Base-by-base conservation (phyloP, 2,797 vertebrate genomes). In the Danio albolineatus region DNA sequence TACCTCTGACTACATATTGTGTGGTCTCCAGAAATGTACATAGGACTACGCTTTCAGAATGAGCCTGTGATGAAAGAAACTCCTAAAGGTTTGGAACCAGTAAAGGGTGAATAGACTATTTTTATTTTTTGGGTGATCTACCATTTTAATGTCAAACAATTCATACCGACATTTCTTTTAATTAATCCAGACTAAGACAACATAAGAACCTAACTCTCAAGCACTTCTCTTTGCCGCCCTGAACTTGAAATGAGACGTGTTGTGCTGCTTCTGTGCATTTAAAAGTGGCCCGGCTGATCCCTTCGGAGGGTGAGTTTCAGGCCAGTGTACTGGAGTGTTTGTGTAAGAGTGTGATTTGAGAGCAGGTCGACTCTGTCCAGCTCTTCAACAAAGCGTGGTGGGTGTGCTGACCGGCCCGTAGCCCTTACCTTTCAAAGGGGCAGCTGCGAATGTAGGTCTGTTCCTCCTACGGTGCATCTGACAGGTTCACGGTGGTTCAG, bases 361-460 rank as follows among this genome's bases (percentile, higher is more conserved):
- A 82, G 65, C 36, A 75, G 78, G 70, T 81, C 38, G 46, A 67
- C 70, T 83, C 65, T 65, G 64, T 41, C 54, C 59, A 48, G 21
- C 49, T 69, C n/a, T 14, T 71, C 51, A 56, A 62, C 59, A 78
- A 75, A 82, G 73, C 53, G 8, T 54, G 49, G 67, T 59, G 65
- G 59, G 59, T 74, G 60, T 54, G 7, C 64, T 78, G 79, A 83
- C 81, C 77, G 43, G 16, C 79, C 80, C 7, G 21, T 70, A 70
- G 72, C 60, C 66, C 41, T 10, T 74, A 71, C 67, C 82, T 83
- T 84, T 84, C 60, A 78, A 49, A 79, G 78, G 49, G 59, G 78
- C 73, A 59, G 67, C 76, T 82, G 80, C 60, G 64, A 86, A 82
- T 86, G 70, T 76, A 82, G 82, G 76, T 81, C 73, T 74, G 13